Evolutionary conservation across 2,888 invertebrate species (phyloP), one percentile per base, ranked within the genome.

Genomic region (Rhamphomyia laevipes): DNA sequence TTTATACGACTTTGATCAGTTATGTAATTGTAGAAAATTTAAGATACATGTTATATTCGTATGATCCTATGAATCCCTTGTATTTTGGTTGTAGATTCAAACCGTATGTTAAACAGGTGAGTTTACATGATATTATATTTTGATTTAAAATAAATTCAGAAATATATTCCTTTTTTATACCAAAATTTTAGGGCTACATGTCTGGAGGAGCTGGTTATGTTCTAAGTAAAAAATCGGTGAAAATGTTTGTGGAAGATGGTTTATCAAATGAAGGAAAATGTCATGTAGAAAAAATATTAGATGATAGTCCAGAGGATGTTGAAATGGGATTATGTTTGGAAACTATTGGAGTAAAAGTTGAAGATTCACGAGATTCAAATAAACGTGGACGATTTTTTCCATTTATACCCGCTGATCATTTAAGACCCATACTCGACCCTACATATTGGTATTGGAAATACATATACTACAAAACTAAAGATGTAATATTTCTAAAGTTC

Each of bases 361-460:
- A 84, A 61, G 94, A 95, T 66, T 82, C 86, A 0, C 74, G 94
- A 10, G 95, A 95, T 70, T 73, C 79, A 0, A 69, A 81, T 43
- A 83, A 86, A 0, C 77, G 92, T 21, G 94, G 95, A 1, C 76
- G 95, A 40, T 99, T 99, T 74, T 92, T 97, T 70, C 96, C 97
- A 0, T 96, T 97, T 71, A 82, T 87, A 3, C 96, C 97, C 0
- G 87, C 90, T 57, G 87, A 91, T 68, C 96, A 97, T 68, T 73
- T 99, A 37, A 91, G 94, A 63, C 95, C 96, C 0, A 86, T 83
- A 48, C 86, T 86, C 59, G 82, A 88, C 45, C 82, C 73, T 42
- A 88, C 83, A 60, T 77, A 74, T 47, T 99, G 97, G 97, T 96
- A 94, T 68, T 94, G 92, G 91, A 80, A 84, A 60, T 97, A 95